Evolutionary conservation across 1,140 invertebrate genomes (phyloP), one percentile per base, ranked within the genome.

Genomic region (Ips typographus): DNA sequence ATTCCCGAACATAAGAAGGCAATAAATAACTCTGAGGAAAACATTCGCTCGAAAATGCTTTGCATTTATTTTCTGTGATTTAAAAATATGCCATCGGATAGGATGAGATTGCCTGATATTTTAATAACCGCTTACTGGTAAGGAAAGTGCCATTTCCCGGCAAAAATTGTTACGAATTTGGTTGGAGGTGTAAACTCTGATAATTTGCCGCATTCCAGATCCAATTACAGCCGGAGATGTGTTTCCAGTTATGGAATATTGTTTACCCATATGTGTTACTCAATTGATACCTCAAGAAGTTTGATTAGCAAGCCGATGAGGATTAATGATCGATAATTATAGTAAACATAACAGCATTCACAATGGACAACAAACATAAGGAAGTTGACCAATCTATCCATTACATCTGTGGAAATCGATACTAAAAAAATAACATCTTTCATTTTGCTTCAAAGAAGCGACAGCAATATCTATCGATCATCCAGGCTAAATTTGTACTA

Each of bases 1-100:
- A 62, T 43, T 36, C 39, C 39, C 8, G 36, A 40, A 22, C 57
- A 41, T 62, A 44, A 47, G 59, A 62, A 49, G 42, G 59, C 44
- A 44, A 44, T 49, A 62, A 62, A 62, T 62, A 62, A 47, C 59
- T 4, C 5, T 47, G 44, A 62, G 39, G 49, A 39, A 5, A 44
- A 47, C 53, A 56, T 56, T 56, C 22, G 22, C 22, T 22, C 22
- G 22, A 22, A 22, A 22, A 22, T 22, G 22, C 22, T 22, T 22
- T 22, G 22, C 22, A 22, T 22, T 49, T 49, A 22, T 22, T 49
- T 49, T 49, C 22, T 6, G 22, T 8, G 44, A 49, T 49, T 49
- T 49, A 49, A 49, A 49, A 49, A 49, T 49, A 8, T 49, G 44
- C 22, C 44, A 49, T 8, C 44, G 44, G 6, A 49, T 8, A 49